Evolutionary conservation across 2,113 vertebrate genomes (phyloP).

Genomic region (Bothrops jararaca): DNA sequence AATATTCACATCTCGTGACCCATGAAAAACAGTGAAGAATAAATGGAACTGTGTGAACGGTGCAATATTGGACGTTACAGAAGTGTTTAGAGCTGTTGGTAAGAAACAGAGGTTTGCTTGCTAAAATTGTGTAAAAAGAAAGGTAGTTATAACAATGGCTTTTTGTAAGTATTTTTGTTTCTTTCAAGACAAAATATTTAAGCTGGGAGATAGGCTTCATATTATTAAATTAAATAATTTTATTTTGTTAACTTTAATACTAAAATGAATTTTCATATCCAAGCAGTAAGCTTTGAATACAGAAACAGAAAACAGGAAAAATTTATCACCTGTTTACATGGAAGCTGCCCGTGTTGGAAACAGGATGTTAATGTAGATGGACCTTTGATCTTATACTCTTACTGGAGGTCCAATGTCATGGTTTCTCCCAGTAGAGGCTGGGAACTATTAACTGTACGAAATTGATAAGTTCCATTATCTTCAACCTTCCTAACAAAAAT

Average conservation of each 20-base stretch:
- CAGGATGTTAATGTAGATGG: neutral
- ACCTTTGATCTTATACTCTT: neutral
- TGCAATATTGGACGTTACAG: neutral
- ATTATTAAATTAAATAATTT: neutral
- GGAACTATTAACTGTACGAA: neutral
- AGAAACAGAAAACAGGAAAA: neutral
- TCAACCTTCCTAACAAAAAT: neutral
- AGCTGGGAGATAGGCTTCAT: neutral
- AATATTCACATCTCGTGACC: neutral
- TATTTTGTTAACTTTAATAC: neutral
- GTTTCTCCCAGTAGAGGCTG: neutral
- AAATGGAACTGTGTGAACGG: neutral
- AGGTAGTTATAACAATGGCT: neutral
- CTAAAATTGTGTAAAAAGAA: neutral
- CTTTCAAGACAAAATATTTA: neutral
- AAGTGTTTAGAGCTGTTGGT: neutral
- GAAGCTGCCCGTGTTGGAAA: neutral
- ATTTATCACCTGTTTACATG: neutral
- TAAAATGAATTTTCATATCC: neutral
- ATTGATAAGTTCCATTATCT: neutral
- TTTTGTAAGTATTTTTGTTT: neutral
- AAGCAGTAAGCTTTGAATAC: neutral
- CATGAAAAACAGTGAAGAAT: neutral
- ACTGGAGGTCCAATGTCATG: neutral
- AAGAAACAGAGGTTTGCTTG: neutral